Percentiles rank a stretch among this genome's conserved stretches.
phyloP scores from a whole-genome alignment of 2,797 vertebrate genomes.

The Sphenodon punctatus region DNA sequence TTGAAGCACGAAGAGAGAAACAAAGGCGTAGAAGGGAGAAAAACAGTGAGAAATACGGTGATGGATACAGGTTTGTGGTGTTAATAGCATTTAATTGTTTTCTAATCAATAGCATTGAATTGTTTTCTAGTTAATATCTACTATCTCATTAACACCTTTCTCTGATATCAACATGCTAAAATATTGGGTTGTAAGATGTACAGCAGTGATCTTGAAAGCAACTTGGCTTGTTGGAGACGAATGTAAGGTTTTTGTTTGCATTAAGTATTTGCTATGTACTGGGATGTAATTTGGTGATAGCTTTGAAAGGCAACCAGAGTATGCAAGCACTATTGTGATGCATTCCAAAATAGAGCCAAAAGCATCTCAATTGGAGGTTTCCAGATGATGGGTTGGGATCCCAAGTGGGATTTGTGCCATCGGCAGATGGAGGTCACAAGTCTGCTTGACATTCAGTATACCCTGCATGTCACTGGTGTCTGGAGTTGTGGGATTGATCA shows the following conservation, averaged over 20 bases:
- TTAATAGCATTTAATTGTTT: not conserved
- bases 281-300: not conserved
- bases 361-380: no score
- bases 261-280: not conserved
- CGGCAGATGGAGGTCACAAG: no score
- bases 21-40: slow-evolving; percentile 86
- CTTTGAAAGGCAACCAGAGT: not conserved
- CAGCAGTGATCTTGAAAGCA: not conserved
- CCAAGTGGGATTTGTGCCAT: no score
- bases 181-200: not conserved
- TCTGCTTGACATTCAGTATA: no score
- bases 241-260: no score
- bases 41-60: slow-evolving; percentile 86
- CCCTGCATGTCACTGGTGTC: no score
- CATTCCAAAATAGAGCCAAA: no score
- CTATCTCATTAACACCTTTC: not conserved
- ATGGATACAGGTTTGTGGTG: slow-evolving; percentile 82
- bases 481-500: no score
- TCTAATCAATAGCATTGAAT: no score
- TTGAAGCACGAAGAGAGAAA: slow-evolving; percentile 84
- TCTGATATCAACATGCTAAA: not conserved
- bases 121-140: not conserved
- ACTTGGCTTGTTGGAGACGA: not conserved
- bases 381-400: no score
- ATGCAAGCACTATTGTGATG: no score